phyloP scores from a whole-genome alignment of 2,888 invertebrate genomes.

The Ochropleura plecta region DNA sequence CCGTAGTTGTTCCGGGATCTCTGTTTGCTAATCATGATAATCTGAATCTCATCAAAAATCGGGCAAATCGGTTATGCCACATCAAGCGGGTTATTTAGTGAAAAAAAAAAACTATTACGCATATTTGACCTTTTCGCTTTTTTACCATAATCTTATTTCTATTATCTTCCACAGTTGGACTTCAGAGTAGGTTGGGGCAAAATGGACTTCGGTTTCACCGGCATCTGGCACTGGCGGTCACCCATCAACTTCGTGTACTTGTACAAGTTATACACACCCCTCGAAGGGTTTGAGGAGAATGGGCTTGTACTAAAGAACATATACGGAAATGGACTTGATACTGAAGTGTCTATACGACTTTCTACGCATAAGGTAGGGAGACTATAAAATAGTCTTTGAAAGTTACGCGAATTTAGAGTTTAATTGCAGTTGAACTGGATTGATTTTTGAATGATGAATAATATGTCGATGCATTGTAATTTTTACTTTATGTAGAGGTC shows the following conservation, averaged over 20 bases:
- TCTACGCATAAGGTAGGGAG: conserved; percentile 91
- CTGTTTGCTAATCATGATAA: no score
- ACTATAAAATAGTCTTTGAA: conserved; percentile 39
- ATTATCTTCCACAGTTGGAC: conserved; percentile 89
- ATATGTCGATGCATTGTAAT: not conserved
- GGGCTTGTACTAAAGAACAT: conserved; percentile 94
- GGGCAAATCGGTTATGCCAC: no score
- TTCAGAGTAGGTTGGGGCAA: conserved; percentile 94
- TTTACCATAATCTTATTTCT: not conserved
- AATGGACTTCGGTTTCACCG: conserved; percentile 94
- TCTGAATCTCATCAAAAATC: no score
- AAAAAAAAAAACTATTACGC: no score
- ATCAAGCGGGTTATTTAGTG: no score
- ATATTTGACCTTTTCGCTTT: no score
- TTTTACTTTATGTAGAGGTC: not conserved
- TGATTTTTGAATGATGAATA: not conserved
- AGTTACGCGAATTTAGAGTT: not conserved
- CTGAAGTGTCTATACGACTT: conserved; percentile 93
- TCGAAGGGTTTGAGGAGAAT: conserved; percentile 94
- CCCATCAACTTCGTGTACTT: conserved; percentile 94
- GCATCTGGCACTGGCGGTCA: conserved; percentile 93
- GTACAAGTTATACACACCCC: conserved; percentile 94
- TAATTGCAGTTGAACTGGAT: fast-evolving
- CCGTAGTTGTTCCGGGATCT: no score
- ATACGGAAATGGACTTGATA: conserved; percentile 92